These are phyloP conservation scores for Erynnis tages DNA, from an alignment of 2,888 invertebrate species.

Conservation along the genomic window DNA sequence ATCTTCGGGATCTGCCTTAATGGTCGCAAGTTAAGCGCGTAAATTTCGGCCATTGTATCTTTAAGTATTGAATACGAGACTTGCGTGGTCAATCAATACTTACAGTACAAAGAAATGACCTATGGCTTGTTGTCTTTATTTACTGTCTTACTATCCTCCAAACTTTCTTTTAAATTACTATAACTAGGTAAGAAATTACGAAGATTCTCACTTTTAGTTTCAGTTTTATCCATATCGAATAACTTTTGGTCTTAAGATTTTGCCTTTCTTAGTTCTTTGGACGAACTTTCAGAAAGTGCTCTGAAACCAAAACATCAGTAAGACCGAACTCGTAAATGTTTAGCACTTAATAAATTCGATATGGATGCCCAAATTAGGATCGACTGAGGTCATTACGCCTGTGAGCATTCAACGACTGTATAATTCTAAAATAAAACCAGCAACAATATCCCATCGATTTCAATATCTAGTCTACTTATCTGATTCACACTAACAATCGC, in stretches of 20 bases:
- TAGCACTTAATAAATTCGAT: conserved; percentile 27
- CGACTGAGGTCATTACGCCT: conserved; percentile 26
- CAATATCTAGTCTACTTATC: conserved; percentile 64
- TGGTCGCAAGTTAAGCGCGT: conserved; percentile 29
- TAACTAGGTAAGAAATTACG: too few species aligned
- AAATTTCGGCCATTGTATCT: conserved; percentile 22
- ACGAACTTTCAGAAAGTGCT: conserved; percentile 4
- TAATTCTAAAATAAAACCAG: conserved; percentile 47
- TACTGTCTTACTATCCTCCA: too few species aligned
- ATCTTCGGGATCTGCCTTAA: conserved; percentile 39
- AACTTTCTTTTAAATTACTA: too few species aligned
- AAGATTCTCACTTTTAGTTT: too few species aligned
- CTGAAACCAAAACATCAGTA: conserved; percentile 15
- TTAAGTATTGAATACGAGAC: background rate
- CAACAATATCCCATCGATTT: conserved; percentile 52
- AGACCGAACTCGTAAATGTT: conserved; percentile 26
- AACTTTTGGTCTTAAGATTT: too few species aligned
- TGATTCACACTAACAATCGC: conserved; percentile 71
- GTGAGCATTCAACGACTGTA: conserved; percentile 37
- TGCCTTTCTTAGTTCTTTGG: too few species aligned
- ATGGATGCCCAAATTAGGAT: conserved; percentile 31
- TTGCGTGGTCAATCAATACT: conserved; percentile 13
- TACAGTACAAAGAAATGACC: background rate
- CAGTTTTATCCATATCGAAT: too few species aligned
- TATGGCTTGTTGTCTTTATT: background rate